Evolutionary conservation across 1,140 invertebrate genomes (phyloP), one percentile per base, ranked within the genome.

Genomic region (Sycophila sp.): DNA sequence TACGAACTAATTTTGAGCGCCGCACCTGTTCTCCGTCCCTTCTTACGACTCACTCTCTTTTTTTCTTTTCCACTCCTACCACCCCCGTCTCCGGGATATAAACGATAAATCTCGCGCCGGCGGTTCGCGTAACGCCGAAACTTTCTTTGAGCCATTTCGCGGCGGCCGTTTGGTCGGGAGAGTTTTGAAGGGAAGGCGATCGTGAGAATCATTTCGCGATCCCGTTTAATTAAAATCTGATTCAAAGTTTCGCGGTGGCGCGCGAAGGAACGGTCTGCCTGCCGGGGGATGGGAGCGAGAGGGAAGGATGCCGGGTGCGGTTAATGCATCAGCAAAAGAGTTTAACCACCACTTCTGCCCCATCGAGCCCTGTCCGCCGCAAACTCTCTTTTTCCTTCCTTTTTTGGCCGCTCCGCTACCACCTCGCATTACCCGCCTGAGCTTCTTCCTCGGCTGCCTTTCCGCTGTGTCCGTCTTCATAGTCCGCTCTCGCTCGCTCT

Each of bases 151-250:
- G 64, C 59, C 47, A 58, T 58, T 58, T 32, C n/a, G 56, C 51
- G 67, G 70, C 73, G n/a, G n/a, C 73, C 68, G 70, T 75, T 73
- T 68, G 59, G 34, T 45, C 74, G 72, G 32, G 42, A 69, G 45
- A 62, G 55, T 34, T 22, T 22, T 19, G 19, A 11, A 28, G 32
- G 64, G 45, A 49, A 72, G 51, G 72, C 74, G 66, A 73, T 73
- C 72, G 73, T 67, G 49, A 73, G 74, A 79, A 85, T 85, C 81
- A 83, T 86, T 85, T 80, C 76, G 78, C 78, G 76, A 81, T 85
- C 83, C 82, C 75, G 78, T 85, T 86, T 85, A 86, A 86, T 86
- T 86, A 86, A 86, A 85, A 83, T 84, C 78, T 83, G 82, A 85
- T 84, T 83, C 80, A 79, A 84, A 79, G 78, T 83, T 83, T 77